Evolutionary conservation across 2,888 invertebrate species (phyloP), one percentile per base, ranked within the genome.

Genomic region (Melanostoma mellinum): DNA sequence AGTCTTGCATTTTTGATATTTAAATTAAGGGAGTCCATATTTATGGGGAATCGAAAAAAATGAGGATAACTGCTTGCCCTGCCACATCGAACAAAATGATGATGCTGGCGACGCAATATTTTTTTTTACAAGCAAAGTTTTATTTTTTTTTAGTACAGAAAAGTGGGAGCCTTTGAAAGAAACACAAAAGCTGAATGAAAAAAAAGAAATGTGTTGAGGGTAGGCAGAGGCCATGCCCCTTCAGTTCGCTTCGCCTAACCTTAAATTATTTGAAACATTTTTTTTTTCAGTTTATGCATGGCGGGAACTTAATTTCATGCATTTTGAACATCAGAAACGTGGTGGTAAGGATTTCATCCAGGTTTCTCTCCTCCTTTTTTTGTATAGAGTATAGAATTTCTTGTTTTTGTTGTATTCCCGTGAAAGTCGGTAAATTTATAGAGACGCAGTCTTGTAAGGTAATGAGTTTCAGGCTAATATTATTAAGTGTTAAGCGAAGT

Each of bases 301-400:
- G 82, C 68, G 73, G 82, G 40, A 82, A 82, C 72, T 87, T 88
- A 88, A 88, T 88, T 88, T 88, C 88, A 88, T 88, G 88, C 88
- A 88, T 87, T 88, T 88, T 88, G 88, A 87, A 88, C 88, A 88
- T 87, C 88, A 87, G 86, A 88, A 89, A 89, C 84, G 85, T 81
- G 77, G 71, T 72, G 65, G 73, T 63, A 50, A 55, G 55, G 33
- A 68, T 67, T 72, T 46, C 48, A 38, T 30, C 38, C 48, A 40
- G 20, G 20, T 20, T 20, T 20, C 1, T 1, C 20, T 20, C 20
- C 20, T 20, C 20, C 20, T 20, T 20, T 20, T 48, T 32, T 48
- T 55, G n/a, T 46, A 56, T 30, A 40, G 30, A 56, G 20, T 2
- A 2, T 8, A 1, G 33, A 42, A 42, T 50, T 46, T 56, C 63